Conservation (phyloP, 23 tunicate genomes). For the Aplidium turbinatum region DNA sequence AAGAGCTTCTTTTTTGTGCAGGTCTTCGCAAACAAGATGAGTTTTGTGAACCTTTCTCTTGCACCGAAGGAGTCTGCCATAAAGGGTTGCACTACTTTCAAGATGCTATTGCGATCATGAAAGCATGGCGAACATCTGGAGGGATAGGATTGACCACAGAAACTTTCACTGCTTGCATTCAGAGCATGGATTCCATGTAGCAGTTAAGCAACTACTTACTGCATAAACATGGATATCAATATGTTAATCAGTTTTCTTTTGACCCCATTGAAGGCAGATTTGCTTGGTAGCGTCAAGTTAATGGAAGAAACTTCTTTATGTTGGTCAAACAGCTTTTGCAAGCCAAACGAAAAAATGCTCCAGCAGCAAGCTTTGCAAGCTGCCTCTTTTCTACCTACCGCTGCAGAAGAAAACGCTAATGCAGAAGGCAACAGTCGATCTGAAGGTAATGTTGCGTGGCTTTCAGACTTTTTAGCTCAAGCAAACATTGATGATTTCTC, state of each 20-base stretch:
- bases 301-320: neutral
- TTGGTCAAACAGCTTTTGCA: neutral
- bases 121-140: constrained; percentile 3
- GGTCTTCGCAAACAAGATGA: too few relatives aligned
- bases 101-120: neutral
- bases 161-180: constrained; percentile 24
- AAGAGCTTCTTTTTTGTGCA: too few relatives aligned
- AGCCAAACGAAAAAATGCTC: neutral
- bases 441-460: neutral
- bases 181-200: neutral
- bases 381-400: neutral
- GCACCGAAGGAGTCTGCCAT: too few relatives aligned
- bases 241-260: neutral
- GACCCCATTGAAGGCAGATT: constrained; percentile 1
- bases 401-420: neutral
- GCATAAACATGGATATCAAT: neutral
- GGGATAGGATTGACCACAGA: constrained; percentile 1
- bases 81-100: neutral
- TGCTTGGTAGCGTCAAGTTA: neutral
- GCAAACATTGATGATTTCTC: neutral
- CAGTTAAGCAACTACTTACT: neutral
- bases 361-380: neutral
- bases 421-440: neutral
- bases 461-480: neutral
- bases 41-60: too few relatives aligned